Percentiles rank a stretch among this genome's conserved stretches.
These are phyloP conservation scores for Drosophila rellima DNA, from an alignment of 2,888 invertebrate species.

Conservation along the genomic window DNA sequence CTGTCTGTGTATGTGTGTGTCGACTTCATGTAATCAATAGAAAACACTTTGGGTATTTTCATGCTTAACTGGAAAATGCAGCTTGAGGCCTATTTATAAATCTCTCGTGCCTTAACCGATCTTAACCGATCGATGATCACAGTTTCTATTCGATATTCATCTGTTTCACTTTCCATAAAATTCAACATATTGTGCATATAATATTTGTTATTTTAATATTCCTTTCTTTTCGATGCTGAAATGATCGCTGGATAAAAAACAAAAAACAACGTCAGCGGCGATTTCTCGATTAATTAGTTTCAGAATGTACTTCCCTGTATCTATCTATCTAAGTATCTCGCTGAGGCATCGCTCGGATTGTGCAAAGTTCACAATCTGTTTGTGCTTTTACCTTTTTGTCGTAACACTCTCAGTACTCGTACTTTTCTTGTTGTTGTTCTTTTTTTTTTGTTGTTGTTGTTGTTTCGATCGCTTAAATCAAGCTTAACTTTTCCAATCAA, in stretches of 20 bases:
- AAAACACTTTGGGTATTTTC: slow-evolving; percentile 56
- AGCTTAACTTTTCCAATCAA: slow-evolving; percentile 1
- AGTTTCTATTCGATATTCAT: background rate
- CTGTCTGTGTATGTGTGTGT: slow-evolving; percentile 4
- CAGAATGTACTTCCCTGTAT: slow-evolving; percentile 44
- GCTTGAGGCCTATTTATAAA: slow-evolving; percentile 45
- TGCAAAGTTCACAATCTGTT: slow-evolving; percentile 36
- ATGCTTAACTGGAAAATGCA: slow-evolving; percentile 35
- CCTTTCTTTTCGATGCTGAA: slow-evolving; percentile 1
- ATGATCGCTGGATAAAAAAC: slow-evolving; percentile 1
- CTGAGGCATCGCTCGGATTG: slow-evolving; percentile 15
- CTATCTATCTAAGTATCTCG: background rate
- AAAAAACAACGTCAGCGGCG: slow-evolving; percentile 9
- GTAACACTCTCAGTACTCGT: slow-evolving; percentile 22
- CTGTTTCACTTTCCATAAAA: background rate
- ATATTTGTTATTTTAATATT: background rate
- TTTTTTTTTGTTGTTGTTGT: background rate
- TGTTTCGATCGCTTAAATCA: background rate
- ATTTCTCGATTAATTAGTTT: slow-evolving; percentile 36
- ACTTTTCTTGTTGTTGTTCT: too few relatives aligned
- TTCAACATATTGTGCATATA: too few relatives aligned
- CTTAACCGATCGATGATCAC: slow-evolving; percentile 5
- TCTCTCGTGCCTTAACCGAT: slow-evolving; percentile 34
- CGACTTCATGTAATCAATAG: slow-evolving; percentile 28
- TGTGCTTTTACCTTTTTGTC: slow-evolving; percentile 30